Base-by-base conservation (phyloP, 2,113 vertebrate species). In the Tragelaphus imberbis region DNA sequence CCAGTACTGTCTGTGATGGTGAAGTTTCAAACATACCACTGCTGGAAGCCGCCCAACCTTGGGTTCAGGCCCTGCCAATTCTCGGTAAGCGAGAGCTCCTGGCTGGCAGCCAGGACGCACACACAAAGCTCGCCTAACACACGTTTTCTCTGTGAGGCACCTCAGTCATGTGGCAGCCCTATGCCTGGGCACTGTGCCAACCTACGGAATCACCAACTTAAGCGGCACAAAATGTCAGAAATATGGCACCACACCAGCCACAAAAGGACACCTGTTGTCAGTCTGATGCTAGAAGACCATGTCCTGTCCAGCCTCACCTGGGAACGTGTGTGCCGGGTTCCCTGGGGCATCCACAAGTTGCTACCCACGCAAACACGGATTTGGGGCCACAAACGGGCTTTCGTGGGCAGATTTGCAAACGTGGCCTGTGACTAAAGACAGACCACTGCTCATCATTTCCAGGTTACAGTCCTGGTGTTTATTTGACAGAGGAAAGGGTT, bases 211-310 rank as follows among this genome's bases (percentile, higher is more conserved):
- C 49, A 19, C 27, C 30, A 28, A 49, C 11, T 13, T 12, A 59
- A 53, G 77, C 82, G 4, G 25, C 12, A 17, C 17, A 84, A 5
- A 33, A 21, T 14, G 33, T 27, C 7, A 4, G 68, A 68, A 28
- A 40, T 2, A 0, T 1, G 10, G 40, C 23, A 63, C 33, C 49
- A 23, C 40, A 3, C 0, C 6, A 14, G 21, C 9, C 30, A 47
- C 21, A 1, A 80, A 71, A 84, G 53, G 13, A 49, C 2, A 19
- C 12, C 9, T 75, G 28, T 2, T 65, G 81, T 30, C 17, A 56
- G 17, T 33, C 10, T 90, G 40, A 30, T 68, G 23, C 13, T 11
- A 47, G 75, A 82, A 61, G 80, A 63, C 56, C 59, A 2, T 0
- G 0, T 27, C 47, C 8, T n/a, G 1, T 40, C 47, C 44, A 85